A percentile compares a stretch with the other conserved stretches of the same genome.
These are phyloP conservation scores for Leptopterna dolabrata DNA, from an alignment of 2,888 invertebrate genomes.

Conservation along the genomic window DNA sequence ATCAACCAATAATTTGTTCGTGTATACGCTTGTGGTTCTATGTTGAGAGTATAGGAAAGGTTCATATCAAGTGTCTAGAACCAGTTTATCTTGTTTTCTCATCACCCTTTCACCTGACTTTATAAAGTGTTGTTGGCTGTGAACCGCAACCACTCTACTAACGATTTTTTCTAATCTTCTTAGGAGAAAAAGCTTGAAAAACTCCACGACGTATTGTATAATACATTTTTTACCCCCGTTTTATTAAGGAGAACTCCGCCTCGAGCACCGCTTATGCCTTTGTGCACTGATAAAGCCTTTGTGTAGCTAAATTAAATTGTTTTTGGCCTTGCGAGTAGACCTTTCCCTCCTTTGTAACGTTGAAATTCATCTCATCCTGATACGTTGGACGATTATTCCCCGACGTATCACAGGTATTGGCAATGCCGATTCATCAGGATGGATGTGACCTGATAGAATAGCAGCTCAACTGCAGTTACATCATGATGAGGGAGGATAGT, in stretches of 20 bases:
- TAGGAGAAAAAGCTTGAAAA: not conserved
- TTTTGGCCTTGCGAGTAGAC: conserved; percentile 2
- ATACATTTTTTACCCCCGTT: not conserved
- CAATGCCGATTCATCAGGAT: not conserved
- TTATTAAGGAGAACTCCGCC: conserved; percentile 15
- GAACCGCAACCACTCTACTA: not conserved
- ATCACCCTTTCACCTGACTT: not conserved
- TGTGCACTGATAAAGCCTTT: conserved; percentile 21
- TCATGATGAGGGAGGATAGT: no score
- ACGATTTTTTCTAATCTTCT: not conserved
- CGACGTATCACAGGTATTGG: not conserved
- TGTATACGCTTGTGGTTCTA: no score
- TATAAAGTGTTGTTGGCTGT: not conserved
- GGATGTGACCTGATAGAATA: not conserved
- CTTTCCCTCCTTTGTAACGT: not conserved
- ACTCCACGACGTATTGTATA: not conserved
- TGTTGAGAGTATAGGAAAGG: no score
- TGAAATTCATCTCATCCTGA: not conserved
- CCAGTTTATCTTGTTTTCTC: no score
- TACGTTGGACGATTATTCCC: not conserved
- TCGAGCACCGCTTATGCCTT: not conserved
- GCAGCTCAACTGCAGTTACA: no score
- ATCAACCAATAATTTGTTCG: no score
- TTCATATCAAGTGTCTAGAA: no score
- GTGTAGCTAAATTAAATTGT: conserved; percentile 27